Conservation (phyloP, 2,888 invertebrate genomes). For the Dioctria linearis region DNA sequence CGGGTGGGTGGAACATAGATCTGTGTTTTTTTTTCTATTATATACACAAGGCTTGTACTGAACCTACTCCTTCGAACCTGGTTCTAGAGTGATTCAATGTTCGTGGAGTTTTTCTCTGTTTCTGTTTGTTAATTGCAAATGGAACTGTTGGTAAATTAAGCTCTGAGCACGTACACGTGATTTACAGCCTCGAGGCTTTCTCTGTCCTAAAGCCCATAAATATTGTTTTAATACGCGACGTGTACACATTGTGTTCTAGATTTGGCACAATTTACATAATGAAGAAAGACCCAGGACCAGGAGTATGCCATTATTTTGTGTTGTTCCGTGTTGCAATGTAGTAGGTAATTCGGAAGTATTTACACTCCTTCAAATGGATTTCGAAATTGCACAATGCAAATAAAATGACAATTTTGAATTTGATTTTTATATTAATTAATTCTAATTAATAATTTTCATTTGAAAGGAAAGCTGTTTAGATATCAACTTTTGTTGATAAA, state of each 20-base stretch:
- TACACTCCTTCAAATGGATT: neutral
- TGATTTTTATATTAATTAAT: too few relatives aligned
- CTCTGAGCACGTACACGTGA: slow-evolving; percentile 34
- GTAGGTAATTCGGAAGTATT: neutral
- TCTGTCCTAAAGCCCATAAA: neutral
- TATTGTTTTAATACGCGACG: slow-evolving; percentile 14
- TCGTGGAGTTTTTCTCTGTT: slow-evolving; percentile 4
- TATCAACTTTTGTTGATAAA: too few relatives aligned
- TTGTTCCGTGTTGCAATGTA: neutral
- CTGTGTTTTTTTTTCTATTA: neutral
- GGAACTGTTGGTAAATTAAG: slow-evolving; percentile 35
- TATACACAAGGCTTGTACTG: neutral
- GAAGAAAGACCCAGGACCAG: neutral
- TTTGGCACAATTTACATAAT: slow-evolving; percentile 15
- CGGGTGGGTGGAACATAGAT: neutral
- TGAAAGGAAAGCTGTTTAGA: too few relatives aligned
- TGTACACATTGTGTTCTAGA: neutral
- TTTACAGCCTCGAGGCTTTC: neutral
- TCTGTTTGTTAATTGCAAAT: slow-evolving; percentile 45
- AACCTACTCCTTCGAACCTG: neutral
- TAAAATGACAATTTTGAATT: too few relatives aligned
- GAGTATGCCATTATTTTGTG: neutral
- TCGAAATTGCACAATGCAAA: neutral
- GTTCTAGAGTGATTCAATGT: slow-evolving; percentile 15
- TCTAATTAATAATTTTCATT: too few relatives aligned